Evolutionary conservation across 2,797 vertebrate species (phyloP), one percentile per base, ranked within the genome.

Genomic region (Vireo griseus): DNA sequence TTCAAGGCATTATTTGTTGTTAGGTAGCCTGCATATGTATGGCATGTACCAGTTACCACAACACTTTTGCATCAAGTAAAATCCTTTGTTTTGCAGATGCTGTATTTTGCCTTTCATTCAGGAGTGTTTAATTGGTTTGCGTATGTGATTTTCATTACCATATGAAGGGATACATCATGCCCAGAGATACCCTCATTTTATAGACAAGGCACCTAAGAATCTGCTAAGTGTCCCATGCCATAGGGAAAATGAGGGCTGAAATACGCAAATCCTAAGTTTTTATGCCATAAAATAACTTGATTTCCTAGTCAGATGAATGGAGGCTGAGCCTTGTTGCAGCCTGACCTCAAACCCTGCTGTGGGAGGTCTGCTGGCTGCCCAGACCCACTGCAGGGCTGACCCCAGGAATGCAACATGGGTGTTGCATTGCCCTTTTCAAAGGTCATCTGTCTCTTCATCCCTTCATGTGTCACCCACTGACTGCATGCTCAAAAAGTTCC

Each of bases 381-480:
- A 17, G 12, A 11, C 9, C 6, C 18, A 2, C 13, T 10, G 57
- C 11, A 24, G 31, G 55, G 26, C 29, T 47, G 75, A 58, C 7
- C 10, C 50, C 2, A 3, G 9, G 39, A 51, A 37, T 2, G 2
- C 35, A 82, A 40, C 0, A 0, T 5, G 20, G 4, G 20, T 33
- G 33, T 5, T n/a, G 4, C 6, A n/a, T 24, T 45, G 16, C 6
- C 51, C 42, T 39, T 59, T 83, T 35, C 19, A 28, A 58, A 75
- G 9, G 7, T 54, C 21, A 10, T 40, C 17, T 33, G 2, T 44
- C 39, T 66, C 81, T 57, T 63, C 10, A 0, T 26, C 44, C 67
- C 74, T 74, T 58, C 16, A 0, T 51, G 45, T 14, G 29, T 21
- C 62, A 31, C 5, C 12, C 37, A 59, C 14, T 20, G 29, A n/a